Evolutionary conservation across 2,888 invertebrate species (phyloP).

Genomic region (Drosophila parthenogenetica): DNA sequence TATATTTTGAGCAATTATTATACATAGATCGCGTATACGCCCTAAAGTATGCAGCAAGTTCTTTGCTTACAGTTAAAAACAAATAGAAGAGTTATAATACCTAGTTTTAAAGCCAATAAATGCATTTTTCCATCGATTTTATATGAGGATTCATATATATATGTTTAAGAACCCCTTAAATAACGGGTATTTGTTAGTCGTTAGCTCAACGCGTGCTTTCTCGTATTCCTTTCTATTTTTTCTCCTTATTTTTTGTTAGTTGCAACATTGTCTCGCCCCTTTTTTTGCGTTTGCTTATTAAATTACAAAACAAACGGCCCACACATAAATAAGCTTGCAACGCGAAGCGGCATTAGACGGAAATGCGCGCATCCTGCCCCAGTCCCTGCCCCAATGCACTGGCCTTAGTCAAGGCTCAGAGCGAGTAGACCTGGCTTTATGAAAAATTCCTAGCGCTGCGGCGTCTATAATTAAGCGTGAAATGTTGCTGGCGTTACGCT

Average conservation of each 20-base stretch:
- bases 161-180: neutral
- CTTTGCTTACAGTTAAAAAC: too few species aligned
- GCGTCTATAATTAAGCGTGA: constrained; percentile 83
- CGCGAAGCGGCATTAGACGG: constrained; percentile 64
- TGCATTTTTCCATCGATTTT: too few species aligned
- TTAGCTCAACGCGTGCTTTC: neutral
- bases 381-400: neutral
- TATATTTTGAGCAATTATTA: too few species aligned
- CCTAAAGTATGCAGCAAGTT: too few species aligned
- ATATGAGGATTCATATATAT: too few species aligned
- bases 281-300: constrained; percentile 69
- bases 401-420: constrained; percentile 3
- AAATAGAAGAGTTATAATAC: too few species aligned
- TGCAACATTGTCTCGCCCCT: constrained; percentile 61
- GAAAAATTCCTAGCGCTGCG: constrained; percentile 75
- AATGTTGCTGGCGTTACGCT: constrained; percentile 79
- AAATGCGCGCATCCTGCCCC: constrained; percentile 58
- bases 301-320: constrained; percentile 77
- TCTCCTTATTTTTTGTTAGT: constrained; percentile 7
- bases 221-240: neutral
- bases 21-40: too few species aligned
- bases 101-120: too few species aligned
- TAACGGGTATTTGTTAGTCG: neutral
- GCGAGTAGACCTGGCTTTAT: constrained; percentile 38
- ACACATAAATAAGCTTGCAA: constrained; percentile 73